Base-by-base conservation (phyloP, 92 coral and sea anemone species). In the Epizoanthus ramosus region DNA sequence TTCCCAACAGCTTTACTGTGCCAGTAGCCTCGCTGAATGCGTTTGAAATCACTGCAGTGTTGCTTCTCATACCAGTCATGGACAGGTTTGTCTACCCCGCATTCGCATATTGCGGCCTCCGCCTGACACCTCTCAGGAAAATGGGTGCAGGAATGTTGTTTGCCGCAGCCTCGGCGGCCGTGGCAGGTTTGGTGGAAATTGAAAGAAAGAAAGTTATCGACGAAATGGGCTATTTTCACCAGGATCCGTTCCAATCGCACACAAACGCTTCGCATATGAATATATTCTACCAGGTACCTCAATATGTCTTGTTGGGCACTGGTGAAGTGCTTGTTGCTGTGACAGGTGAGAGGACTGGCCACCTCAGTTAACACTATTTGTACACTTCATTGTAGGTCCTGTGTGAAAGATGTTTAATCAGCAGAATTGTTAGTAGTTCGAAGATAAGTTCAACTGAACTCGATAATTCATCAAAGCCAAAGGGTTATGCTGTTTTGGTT, bases 131-230 rank as follows among this genome's bases (percentile, higher is more conserved):
- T 33, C 88, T 97, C 73, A 88, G 90, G 72, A 90, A 98, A 79
- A 88, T 97, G 68, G 95, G 99, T 15, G 87, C 87, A 57, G 99
- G 99, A 25, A 75, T 97, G 98, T 74, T 97, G 10, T 88, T 97
- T 75, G 92, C 97, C 3, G 89, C 95, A 8, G 75, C 93, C 5
- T 92, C 98, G 25, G 94, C 90, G 71, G 95, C 74, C 15, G 81
- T 92, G 25, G 97, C 97, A 41, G 99, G 99, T 8, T 73, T 76
- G 68, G 84, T 94, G 57, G 99, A 97, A 80, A 84, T 91, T 28
- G 88, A 87, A 57, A 77, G 98, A 24, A 91, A 88, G 63, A 65
- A 68, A 21, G 56, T 65, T 8, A 83, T 87, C 53, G 61, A 15
- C 37, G 87, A 74, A 16, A 45, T 82, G 31, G 91, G 92, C 7